Evolutionary conservation across 1,140 invertebrate genomes (phyloP).

Genomic region (Bombus sylvicola): DNA sequence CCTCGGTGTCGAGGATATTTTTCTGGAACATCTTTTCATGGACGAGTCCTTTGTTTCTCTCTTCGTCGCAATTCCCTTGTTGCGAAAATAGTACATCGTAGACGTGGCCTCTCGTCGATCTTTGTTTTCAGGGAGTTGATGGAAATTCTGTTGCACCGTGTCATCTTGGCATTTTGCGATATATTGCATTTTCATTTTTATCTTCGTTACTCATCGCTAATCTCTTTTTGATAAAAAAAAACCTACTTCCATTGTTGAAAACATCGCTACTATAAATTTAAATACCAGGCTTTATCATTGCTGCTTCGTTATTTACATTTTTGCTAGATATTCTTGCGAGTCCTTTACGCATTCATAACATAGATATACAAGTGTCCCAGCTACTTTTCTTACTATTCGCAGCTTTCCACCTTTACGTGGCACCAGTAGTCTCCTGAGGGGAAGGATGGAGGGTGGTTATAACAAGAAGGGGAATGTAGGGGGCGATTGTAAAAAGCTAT

Average conservation of each 20-base stretch:
- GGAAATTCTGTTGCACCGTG: background rate
- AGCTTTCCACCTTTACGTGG: slow-evolving; percentile 23
- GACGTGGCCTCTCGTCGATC: background rate
- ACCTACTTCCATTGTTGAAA: too few relatives aligned
- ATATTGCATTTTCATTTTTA: background rate
- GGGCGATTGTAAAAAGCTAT: slow-evolving; percentile 74
- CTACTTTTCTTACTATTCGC: slow-evolving; percentile 36
- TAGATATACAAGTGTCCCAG: slow-evolving; percentile 10
- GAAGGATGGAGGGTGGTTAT: slow-evolving; percentile 5
- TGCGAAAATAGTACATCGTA: slow-evolving; percentile 16
- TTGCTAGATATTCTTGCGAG: background rate
- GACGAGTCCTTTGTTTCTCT: background rate
- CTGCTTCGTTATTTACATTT: background rate
- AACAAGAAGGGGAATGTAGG: slow-evolving; percentile 49
- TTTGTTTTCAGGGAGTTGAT: background rate
- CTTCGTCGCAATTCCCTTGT: slow-evolving; percentile 9
- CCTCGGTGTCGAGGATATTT: slow-evolving; percentile 21
- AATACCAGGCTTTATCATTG: background rate
- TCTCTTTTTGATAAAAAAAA: too few relatives aligned
- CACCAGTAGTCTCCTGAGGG: background rate
- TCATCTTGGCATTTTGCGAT: too few relatives aligned
- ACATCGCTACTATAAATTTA: too few relatives aligned
- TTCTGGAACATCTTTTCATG: slow-evolving; percentile 12
- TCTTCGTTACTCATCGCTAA: too few relatives aligned
- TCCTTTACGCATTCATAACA: slow-evolving; percentile 19